Conservation (phyloP, 2,888 invertebrate species). For the Andrena bucephala region DNA sequence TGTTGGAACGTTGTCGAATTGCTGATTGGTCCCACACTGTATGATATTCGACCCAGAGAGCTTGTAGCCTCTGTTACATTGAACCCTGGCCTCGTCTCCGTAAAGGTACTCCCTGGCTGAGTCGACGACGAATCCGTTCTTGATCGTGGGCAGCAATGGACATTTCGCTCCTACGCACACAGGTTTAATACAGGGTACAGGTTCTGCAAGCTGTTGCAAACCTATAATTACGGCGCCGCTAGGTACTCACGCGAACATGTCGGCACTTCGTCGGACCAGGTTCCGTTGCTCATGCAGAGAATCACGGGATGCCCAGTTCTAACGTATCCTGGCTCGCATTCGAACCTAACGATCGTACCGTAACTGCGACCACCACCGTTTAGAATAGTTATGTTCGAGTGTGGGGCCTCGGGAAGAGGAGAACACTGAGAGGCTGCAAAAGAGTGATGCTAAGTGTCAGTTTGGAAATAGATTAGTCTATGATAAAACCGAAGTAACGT, state of each 20-base stretch:
- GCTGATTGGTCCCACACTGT: constrained; percentile 93
- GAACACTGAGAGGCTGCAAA: constrained; percentile 94
- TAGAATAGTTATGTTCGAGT: constrained; percentile 93
- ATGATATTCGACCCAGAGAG: constrained; percentile 93
- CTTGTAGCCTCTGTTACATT: constrained; percentile 96
- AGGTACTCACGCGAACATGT: constrained; percentile 90
- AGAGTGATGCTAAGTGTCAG: not conserved
- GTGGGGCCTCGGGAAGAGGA: constrained; percentile 93
- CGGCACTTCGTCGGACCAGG: constrained; percentile 97
- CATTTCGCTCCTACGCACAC: constrained; percentile 87
- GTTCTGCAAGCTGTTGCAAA: constrained; percentile 7
- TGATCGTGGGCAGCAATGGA: constrained; percentile 91
- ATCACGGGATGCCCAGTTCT: constrained; percentile 95
- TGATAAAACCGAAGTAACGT: not conserved
- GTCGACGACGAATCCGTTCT: constrained; percentile 95
- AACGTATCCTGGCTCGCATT: constrained; percentile 96
- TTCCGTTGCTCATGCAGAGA: constrained; percentile 97
- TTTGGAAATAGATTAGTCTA: not conserved
- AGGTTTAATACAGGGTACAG: no score
- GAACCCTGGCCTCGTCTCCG: constrained; percentile 96
- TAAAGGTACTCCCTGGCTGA: constrained; percentile 91
- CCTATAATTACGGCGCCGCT: not conserved
- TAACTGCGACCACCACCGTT: constrained; percentile 97
- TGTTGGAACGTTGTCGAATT: constrained; percentile 93
- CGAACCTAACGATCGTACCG: constrained; percentile 96